Conservation (phyloP, 2,888 invertebrate genomes). For the Microplitis manilae region DNA sequence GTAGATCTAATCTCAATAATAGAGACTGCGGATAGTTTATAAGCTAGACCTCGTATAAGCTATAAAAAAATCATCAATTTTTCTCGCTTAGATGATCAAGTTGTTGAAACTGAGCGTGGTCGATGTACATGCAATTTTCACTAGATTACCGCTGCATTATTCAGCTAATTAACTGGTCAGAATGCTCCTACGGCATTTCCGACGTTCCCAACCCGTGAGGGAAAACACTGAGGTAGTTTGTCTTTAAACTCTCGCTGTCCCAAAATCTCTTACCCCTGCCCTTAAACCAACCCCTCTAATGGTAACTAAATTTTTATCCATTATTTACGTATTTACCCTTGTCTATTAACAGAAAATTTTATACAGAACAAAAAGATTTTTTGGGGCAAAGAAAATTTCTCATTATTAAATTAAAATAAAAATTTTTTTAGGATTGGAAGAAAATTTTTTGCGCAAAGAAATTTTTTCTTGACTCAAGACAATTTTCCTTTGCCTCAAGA, state of each 20-base stretch:
- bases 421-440: too few relatives aligned
- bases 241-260: constrained; percentile 36
- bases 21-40: background rate
- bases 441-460: too few relatives aligned
- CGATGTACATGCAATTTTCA: constrained; percentile 66
- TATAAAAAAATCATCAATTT: constrained; percentile 6
- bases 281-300: background rate
- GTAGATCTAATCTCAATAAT: background rate
- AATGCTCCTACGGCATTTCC: constrained; percentile 58
- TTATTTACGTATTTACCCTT: background rate
- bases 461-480: too few relatives aligned
- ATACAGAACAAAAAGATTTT: background rate
- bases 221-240: constrained; percentile 32
- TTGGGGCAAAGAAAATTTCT: background rate
- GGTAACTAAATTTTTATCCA: background rate
- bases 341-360: background rate
- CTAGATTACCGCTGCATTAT: constrained; percentile 69
- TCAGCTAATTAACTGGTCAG: constrained; percentile 68
- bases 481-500: too few relatives aligned
- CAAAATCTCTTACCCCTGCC: constrained; percentile 2
- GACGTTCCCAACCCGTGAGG: constrained; percentile 29
- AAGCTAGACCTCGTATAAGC: background rate
- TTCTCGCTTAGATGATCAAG: constrained; percentile 17
- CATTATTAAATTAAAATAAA: too few relatives aligned
- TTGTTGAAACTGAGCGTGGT: constrained; percentile 27